Evolutionary conservation across 2,888 invertebrate genomes (phyloP), one percentile per base, ranked within the genome.

Genomic region (Acleris emargana): DNA sequence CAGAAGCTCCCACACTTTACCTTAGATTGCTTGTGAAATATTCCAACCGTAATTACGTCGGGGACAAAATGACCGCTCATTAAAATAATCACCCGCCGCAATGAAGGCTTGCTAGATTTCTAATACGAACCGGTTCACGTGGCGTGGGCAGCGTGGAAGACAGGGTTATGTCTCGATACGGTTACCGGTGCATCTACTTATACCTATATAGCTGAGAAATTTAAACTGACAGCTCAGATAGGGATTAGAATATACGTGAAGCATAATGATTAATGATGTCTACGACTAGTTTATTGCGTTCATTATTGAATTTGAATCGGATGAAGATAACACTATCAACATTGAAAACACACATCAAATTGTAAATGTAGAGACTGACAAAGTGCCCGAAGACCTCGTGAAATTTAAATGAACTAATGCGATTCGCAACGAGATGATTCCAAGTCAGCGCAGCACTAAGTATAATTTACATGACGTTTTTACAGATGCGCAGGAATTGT

Each of bases 41-140:
- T 76, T 75, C 74, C 70, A 74, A 71, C 64, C 71, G 74, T 81
- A 84, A 86, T 87, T 87, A 84, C 77, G 68, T 68, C 78, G 77
- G 83, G 81, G 84, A 86, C 84, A 81, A 85, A 88, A 88, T 85
- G 77, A 79, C 78, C 76, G 79, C 80, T 82, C 85, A 89, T 90
- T 88, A 89, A 82, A 84, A 82, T 90, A 89, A 90, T 88, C 70
- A 79, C 69, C 67, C 73, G 71, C 64, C 71, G 72, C 71, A 77
- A 80, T 80, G 77, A 77, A 77, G 80, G 73, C 73, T 71, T 58
- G 67, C 68, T 72, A 76, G 80, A 82, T 84, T 86, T 86, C 87
- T 83, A 83, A 84, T 79, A 54, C 52, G 42, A 57, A 67, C 67
- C 67, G 59, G 67, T 67, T 25, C 22, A 38, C n/a, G 67, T 64